phyloP scores from a whole-genome alignment of 2,113 vertebrate genomes.

The Oxyruncus cristatus region DNA sequence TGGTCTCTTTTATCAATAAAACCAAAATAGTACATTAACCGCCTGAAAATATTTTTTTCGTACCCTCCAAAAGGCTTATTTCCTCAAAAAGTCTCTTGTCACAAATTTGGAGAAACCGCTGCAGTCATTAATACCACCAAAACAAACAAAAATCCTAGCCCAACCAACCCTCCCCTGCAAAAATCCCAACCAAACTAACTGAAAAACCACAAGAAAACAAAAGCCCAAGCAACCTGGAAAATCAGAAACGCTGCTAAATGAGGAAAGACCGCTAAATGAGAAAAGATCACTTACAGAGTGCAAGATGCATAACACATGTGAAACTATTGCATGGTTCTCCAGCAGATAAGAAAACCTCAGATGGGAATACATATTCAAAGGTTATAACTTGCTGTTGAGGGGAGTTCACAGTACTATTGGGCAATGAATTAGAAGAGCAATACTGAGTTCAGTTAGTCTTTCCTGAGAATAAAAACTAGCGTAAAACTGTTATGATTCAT shows the following conservation, averaged over 20 bases:
- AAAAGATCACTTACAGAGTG: not conserved
- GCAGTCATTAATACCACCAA: not conserved
- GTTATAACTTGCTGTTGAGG: not conserved
- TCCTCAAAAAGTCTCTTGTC: not conserved
- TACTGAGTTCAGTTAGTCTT: conserved; percentile 51
- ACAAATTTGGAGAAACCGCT: not conserved
- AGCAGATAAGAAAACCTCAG: not conserved
- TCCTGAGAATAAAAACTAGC: not conserved
- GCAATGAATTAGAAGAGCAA: conserved; percentile 39
- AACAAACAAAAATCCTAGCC: not conserved
- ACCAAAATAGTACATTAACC: fast-evolving
- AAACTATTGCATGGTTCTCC: not conserved
- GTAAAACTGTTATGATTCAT: not conserved
- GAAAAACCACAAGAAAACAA: not conserved
- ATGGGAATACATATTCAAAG: not conserved
- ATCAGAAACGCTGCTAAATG: not conserved
- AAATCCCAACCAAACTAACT: not conserved
- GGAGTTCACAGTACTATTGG: conserved; percentile 23
- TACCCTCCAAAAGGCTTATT: fast-evolving
- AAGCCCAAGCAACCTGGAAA: not conserved
- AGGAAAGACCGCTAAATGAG: not conserved
- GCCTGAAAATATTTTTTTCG: not conserved
- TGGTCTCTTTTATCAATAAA: not conserved
- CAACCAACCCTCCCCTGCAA: fast-evolving
- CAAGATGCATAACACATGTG: not conserved